Conservation (phyloP, 2,888 invertebrate species). For the Macrosiphum euphorbiae region DNA sequence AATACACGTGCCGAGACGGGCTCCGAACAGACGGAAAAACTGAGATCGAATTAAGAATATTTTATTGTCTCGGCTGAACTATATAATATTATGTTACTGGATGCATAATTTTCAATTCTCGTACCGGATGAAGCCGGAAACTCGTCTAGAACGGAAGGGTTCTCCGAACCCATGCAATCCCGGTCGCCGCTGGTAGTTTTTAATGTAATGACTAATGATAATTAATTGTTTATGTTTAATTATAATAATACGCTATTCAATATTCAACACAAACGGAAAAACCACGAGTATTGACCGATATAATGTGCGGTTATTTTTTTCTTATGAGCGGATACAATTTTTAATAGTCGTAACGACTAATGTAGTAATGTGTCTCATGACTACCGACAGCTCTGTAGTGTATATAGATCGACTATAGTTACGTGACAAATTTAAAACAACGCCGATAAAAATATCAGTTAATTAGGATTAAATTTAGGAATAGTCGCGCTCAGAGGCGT, state of each 20-base stretch:
- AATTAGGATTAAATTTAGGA: background rate
- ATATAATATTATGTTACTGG: background rate
- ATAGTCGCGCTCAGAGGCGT: too few species aligned
- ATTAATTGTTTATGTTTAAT: background rate
- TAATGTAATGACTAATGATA: background rate
- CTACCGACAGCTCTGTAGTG: background rate
- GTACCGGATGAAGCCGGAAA: background rate
- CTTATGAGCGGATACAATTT: background rate
- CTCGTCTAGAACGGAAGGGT: background rate
- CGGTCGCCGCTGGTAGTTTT: background rate
- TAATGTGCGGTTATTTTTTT: background rate
- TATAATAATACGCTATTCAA: background rate
- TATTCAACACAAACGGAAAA: background rate
- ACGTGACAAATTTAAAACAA: background rate
- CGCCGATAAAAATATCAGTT: background rate
- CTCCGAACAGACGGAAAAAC: background rate
- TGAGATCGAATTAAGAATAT: background rate
- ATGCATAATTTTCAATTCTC: background rate
- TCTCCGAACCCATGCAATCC: background rate
- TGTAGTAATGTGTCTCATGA: background rate
- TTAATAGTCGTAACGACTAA: background rate
- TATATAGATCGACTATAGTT: background rate
- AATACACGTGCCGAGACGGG: background rate
- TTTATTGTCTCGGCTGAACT: background rate
- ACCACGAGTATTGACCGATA: background rate